Conservation (phyloP, 2,888 invertebrate genomes). For the Colostygia pectinataria region DNA sequence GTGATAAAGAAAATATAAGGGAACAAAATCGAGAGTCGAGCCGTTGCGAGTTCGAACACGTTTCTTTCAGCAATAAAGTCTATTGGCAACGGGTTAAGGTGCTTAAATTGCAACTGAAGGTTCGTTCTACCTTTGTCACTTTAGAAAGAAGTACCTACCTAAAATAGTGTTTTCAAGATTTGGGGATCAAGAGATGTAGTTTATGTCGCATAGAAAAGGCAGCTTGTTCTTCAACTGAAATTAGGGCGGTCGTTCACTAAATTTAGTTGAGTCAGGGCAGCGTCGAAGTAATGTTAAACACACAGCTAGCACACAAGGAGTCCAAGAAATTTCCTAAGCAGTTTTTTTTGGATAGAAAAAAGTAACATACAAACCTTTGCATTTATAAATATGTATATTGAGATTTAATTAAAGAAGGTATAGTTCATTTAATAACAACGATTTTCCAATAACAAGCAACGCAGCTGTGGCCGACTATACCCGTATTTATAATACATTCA, state of each 20-base stretch:
- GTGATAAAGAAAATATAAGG: slow-evolving; percentile 59
- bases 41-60: slow-evolving; percentile 47
- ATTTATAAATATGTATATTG: no score
- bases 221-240: neutral
- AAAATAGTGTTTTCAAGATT: neutral
- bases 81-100: slow-evolving; percentile 40
- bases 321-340: no score
- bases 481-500: slow-evolving; percentile 37
- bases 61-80: slow-evolving; percentile 49
- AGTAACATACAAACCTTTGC: no score
- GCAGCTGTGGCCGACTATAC: slow-evolving; percentile 38
- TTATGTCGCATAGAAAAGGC: neutral
- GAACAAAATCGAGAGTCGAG: slow-evolving; percentile 38
- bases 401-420: slow-evolving; percentile 2
- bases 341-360: no score
- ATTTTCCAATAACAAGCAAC: slow-evolving; percentile 40
- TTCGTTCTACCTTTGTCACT: slow-evolving; percentile 18
- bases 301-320: no score
- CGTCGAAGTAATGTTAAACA: no score
- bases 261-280: no score
- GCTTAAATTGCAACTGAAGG: slow-evolving; percentile 48
- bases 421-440: slow-evolving; percentile 22
- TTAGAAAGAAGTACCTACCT: neutral
- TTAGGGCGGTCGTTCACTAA: no score
- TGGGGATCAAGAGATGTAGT: no score